A percentile compares a stretch with the other conserved stretches of the same genome.
These are phyloP conservation scores for Dexiosoma caninum DNA, from an alignment of 2,888 invertebrate species.

Conservation along the genomic window DNA sequence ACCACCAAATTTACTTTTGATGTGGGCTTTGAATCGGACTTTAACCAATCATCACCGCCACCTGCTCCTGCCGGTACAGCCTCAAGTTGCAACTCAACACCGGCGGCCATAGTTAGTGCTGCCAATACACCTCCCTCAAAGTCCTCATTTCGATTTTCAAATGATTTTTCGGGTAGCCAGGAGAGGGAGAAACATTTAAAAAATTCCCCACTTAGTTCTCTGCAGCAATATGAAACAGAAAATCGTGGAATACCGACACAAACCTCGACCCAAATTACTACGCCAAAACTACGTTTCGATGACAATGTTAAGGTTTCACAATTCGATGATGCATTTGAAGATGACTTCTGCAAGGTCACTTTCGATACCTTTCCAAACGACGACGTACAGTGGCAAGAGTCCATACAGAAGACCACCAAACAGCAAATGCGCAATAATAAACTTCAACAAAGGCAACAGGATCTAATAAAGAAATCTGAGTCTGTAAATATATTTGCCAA, in stretches of 20 bases:
- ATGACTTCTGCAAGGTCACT: slow-evolving; percentile 80
- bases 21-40: slow-evolving; percentile 77
- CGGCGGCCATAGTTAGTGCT: slow-evolving; percentile 68
- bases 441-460: slow-evolving; percentile 79
- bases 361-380: slow-evolving; percentile 77
- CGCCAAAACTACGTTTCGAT: slow-evolving; percentile 81
- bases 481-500: slow-evolving; percentile 93
- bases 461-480: slow-evolving; percentile 90
- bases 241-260: slow-evolving; percentile 54
- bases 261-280: slow-evolving; percentile 69
- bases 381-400: slow-evolving; percentile 71
- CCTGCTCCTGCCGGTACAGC: slow-evolving; percentile 71
- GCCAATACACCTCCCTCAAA: slow-evolving; percentile 70
- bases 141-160: slow-evolving; percentile 80
- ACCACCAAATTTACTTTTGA: slow-evolving; percentile 76
- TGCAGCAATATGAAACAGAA: slow-evolving; percentile 68
- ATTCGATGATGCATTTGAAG: slow-evolving; percentile 78
- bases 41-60: slow-evolving; percentile 75
- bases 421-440: slow-evolving; percentile 76
- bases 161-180: slow-evolving; percentile 80
- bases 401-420: slow-evolving; percentile 62
- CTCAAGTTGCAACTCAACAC: slow-evolving; percentile 74
- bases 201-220: slow-evolving; percentile 35
- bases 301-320: slow-evolving; percentile 83
- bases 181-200: slow-evolving; percentile 71